Evolutionary conservation across 2,888 invertebrate genomes (phyloP).

Genomic region (Stramonita haemastoma): DNA sequence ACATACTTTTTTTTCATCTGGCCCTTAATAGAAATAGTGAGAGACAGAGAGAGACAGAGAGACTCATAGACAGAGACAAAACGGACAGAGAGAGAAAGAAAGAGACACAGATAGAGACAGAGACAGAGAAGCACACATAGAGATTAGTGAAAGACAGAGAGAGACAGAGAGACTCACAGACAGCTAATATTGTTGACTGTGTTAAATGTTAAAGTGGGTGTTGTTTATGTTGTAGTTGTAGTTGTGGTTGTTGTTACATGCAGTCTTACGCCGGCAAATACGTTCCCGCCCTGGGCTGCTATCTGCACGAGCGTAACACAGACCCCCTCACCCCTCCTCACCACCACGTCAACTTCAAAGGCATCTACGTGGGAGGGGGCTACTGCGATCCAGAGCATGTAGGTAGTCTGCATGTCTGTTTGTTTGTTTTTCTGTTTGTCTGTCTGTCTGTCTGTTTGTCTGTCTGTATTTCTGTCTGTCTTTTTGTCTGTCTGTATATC

Average conservation of each 20-base stretch:
- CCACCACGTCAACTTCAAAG: conserved; percentile 64
- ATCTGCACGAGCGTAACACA: conserved; percentile 64
- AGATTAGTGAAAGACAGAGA: too few relatives aligned
- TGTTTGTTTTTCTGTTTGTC: not conserved
- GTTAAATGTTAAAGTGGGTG: not conserved
- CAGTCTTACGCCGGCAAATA: conserved; percentile 82
- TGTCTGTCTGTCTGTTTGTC: conserved; percentile 17
- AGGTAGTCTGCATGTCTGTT: not conserved
- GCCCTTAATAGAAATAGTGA: too few relatives aligned
- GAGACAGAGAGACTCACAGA: too few relatives aligned
- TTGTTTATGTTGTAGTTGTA: not conserved
- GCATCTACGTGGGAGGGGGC: conserved; percentile 74
- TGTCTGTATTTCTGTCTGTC: not conserved
- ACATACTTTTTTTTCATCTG: too few relatives aligned
- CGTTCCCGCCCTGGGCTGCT: conserved; percentile 84
- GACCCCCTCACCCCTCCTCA: conserved; percentile 48
- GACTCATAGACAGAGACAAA: too few relatives aligned
- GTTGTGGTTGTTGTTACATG: not conserved
- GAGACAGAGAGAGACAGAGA: too few relatives aligned
- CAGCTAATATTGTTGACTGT: not conserved
- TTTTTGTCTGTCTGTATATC: not conserved
- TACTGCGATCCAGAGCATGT: conserved; percentile 72
- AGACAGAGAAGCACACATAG: too few relatives aligned
- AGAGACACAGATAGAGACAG: too few relatives aligned
- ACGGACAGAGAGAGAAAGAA: too few relatives aligned